Conservation (phyloP, 1,140 invertebrate species). For the Globodera ellingtonae region DNA sequence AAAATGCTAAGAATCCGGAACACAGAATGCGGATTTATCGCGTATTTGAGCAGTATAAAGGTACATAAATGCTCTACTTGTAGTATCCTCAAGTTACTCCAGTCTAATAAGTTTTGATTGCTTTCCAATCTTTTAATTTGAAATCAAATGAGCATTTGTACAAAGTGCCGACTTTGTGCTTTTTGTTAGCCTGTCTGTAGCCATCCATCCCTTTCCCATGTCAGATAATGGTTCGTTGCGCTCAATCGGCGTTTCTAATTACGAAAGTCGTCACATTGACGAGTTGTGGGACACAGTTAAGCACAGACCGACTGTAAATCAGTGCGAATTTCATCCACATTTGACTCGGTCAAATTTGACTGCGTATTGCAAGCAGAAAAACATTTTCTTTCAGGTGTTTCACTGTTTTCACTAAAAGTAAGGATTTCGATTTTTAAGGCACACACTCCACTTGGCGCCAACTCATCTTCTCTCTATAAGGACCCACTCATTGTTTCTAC, state of each 20-base stretch:
- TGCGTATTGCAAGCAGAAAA: slow-evolving; percentile 65
- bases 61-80: not conserved
- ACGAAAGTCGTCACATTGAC: slow-evolving; percentile 74
- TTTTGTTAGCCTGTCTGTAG: not conserved
- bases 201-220: slow-evolving; percentile 17
- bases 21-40: slow-evolving; percentile 29
- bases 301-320: slow-evolving; percentile 77
- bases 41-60: slow-evolving; percentile 46
- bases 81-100: too few species aligned
- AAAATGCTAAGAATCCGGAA: slow-evolving; percentile 37
- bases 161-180: too few species aligned
- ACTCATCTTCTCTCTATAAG: slow-evolving; percentile 35
- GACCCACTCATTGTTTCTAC: slow-evolving; percentile 49
- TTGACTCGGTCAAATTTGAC: slow-evolving; percentile 64
- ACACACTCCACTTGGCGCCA: slow-evolving; percentile 40
- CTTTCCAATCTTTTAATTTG: too few species aligned
- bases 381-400: slow-evolving; percentile 68
- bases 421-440: slow-evolving; percentile 50
- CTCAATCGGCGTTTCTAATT: slow-evolving; percentile 83
- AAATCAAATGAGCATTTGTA: too few species aligned
- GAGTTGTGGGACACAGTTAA: slow-evolving; percentile 72
- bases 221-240: slow-evolving; percentile 67
- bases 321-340: slow-evolving; percentile 70
- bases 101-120: too few species aligned
- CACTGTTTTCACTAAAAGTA: slow-evolving; percentile 30